phyloP scores from a whole-genome alignment of 2,797 vertebrate genomes.

The Artibeus jamaicensis region DNA sequence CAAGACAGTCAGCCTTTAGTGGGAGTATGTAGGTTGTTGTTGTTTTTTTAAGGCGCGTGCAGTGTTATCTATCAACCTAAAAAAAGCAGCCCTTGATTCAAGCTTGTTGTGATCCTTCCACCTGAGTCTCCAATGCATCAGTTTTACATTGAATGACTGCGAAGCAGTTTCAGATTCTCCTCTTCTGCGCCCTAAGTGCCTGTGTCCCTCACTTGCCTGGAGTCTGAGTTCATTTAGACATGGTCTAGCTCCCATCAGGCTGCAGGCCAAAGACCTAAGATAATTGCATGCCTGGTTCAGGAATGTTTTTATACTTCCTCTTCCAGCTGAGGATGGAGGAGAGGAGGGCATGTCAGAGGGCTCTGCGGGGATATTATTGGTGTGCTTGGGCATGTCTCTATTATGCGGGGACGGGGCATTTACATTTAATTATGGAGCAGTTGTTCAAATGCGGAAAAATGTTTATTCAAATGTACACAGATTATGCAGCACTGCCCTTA shows the following conservation, averaged over 20 bases:
- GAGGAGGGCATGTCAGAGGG: neutral
- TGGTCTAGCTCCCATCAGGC: slow-evolving; percentile 25
- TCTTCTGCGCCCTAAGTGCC: neutral
- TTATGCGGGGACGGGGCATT: neutral
- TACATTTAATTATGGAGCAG: slow-evolving; percentile 49
- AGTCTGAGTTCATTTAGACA: slow-evolving; percentile 44
- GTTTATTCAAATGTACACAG: slow-evolving; percentile 43
- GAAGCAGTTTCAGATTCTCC: neutral
- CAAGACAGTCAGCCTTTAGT: neutral
- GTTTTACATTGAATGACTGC: neutral
- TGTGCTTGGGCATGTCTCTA: neutral
- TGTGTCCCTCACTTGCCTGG: neutral
- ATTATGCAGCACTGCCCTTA: slow-evolving; percentile 27
- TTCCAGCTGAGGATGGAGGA: neutral
- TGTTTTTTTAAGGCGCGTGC: neutral
- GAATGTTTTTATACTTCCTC: slow-evolving; percentile 21
- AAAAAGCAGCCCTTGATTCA: neutral
- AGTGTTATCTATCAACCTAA: neutral
- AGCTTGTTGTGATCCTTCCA: neutral
- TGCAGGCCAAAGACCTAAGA: slow-evolving; percentile 40
- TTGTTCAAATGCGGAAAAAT: slow-evolving; percentile 41
- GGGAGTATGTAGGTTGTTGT: neutral
- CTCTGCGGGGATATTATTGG: neutral
- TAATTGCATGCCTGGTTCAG: neutral
- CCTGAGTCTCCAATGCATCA: neutral